phyloP scores from a whole-genome alignment of 2,113 vertebrate species.

The Vireo altiloquus region DNA sequence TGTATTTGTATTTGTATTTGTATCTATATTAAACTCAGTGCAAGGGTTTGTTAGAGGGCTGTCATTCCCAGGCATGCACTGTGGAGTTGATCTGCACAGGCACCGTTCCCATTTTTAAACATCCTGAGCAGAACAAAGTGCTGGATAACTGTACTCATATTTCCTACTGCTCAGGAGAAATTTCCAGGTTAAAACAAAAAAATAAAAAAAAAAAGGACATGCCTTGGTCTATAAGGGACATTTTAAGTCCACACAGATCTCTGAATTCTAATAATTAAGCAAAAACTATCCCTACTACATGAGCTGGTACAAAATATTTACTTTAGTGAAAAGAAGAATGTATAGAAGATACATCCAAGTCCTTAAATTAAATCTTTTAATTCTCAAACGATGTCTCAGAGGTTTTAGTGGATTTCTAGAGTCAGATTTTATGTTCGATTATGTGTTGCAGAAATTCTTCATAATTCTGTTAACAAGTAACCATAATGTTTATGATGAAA shows the following conservation, averaged over 20 bases:
- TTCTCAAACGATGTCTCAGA: not conserved
- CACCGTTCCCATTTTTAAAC: not conserved
- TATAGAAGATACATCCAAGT: not conserved
- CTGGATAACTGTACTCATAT: not conserved
- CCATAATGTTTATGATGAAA: not conserved
- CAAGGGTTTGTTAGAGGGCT: not conserved
- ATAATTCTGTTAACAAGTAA: not conserved
- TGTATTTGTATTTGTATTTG: not conserved
- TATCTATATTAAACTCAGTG: not conserved
- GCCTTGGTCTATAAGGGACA: not conserved
- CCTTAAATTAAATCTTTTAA: not conserved
- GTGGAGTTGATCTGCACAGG: not conserved
- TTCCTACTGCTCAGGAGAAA: not conserved
- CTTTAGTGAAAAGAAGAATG: not conserved
- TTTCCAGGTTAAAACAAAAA: not conserved
- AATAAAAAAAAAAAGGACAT: not conserved
- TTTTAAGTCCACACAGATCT: not conserved
- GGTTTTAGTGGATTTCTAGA: not conserved
- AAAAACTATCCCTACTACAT: not conserved
- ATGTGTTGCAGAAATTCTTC: not conserved
- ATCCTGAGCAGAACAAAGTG: not conserved
- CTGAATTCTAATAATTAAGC: not conserved
- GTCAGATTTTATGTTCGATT: not conserved
- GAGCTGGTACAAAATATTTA: not conserved
- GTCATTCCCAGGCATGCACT: not conserved